A percentile compares a stretch with the other conserved stretches of the same genome.
phyloP scores from a whole-genome alignment of 2,797 vertebrate genomes.

The Trachops cirrhosus region DNA sequence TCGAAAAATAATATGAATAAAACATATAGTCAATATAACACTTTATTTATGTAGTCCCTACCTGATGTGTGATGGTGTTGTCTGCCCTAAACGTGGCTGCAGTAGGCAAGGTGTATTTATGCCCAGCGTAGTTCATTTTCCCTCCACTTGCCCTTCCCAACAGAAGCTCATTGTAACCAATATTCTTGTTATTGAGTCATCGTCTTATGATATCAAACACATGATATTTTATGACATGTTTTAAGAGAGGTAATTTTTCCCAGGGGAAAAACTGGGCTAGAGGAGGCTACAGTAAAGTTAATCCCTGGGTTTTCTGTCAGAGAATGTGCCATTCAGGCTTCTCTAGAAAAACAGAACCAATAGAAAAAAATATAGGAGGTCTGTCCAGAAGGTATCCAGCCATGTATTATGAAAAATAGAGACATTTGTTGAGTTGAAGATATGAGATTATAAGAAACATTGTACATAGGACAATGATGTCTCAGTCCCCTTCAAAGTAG shows the following conservation, averaged over 20 bases:
- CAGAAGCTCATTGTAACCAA: neutral
- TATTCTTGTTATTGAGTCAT: neutral
- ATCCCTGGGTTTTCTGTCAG: neutral
- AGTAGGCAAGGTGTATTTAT: neutral
- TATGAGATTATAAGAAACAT: too few relatives aligned
- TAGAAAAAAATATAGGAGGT: neutral
- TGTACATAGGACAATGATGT: neutral
- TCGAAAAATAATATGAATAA: conserved; percentile 30
- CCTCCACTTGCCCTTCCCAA: neutral
- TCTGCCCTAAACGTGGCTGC: neutral
- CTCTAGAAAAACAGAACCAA: neutral
- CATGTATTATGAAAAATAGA: neutral
- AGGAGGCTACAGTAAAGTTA: neutral
- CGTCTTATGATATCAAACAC: neutral
- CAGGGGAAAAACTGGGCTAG: neutral
- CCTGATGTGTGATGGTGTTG: neutral
- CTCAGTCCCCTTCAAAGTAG: neutral
- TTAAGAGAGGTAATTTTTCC: neutral
- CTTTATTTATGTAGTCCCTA: neutral
- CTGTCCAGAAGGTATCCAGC: neutral
- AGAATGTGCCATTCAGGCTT: neutral
- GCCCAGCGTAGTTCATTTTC: neutral
- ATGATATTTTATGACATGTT: neutral
- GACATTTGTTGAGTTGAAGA: too few relatives aligned
- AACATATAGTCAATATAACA: neutral